Evolutionary conservation across 1,140 invertebrate species (phyloP), one percentile per base, ranked within the genome.

Genomic region (Trachelipus rathkii): DNA sequence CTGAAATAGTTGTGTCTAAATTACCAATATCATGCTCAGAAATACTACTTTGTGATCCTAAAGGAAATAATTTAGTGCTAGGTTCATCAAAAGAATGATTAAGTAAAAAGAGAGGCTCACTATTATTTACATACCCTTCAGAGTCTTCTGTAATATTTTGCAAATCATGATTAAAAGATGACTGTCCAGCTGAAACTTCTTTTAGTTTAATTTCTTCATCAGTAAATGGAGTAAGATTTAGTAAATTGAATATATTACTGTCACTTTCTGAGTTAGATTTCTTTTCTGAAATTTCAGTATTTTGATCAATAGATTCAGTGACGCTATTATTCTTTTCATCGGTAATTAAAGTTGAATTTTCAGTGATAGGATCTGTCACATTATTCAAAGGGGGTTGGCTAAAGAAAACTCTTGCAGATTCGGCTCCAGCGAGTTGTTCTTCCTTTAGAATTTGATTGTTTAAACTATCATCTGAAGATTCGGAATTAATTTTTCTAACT

Each of bases 91-190:
- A 19, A 15, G 50, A 60, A 19, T 60, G 50, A 19, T 60, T 15
- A 60, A 8, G 50, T 60, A 19, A 60, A 60, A 8, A 60, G 8
- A 60, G 19, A 60, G 50, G 8, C 8, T 60, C 50, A 15, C 19
- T 60, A 60, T 60, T 19, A 60, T 60, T 60, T 60, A 60, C 50
- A 60, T 60, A 60, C 50, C 50, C 50, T 15, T 60, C 50, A 60
- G 19, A 4, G 19, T 60, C 19, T 60, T 13, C 19, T 60, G 11
- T 8, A 1, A 60, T 4, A 60, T 2, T 33, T 3, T 1, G 1
- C 33, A 33, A 33, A 33, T 33, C 33, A 33, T 1, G 33, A 6
- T 33, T 33, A 33, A 33, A 33, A 33, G 33, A 33, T 33, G 33
- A 33, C 33, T 1, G 33, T 33, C 6, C 33, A 3, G 33, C 6